These are phyloP conservation scores for Piprites chloris DNA, from an alignment of 2,113 vertebrate species.

Conservation along the genomic window DNA sequence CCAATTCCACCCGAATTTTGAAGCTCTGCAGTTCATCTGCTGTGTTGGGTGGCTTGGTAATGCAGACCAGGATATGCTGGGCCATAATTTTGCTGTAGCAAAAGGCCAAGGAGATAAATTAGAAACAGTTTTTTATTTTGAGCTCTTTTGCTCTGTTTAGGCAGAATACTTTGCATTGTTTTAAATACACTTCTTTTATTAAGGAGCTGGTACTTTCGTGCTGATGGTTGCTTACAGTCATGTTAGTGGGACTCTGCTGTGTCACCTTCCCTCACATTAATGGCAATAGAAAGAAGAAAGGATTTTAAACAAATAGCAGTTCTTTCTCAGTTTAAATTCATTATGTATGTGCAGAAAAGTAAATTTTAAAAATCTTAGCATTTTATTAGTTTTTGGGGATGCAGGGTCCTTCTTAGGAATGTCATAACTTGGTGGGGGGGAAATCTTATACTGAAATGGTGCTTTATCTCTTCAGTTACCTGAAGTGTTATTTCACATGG, in stretches of 20 bases:
- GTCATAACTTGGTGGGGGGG: rapidly evolving
- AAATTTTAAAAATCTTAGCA: background rate
- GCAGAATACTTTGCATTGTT: background rate
- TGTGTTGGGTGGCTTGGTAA: background rate
- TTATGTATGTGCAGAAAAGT: background rate
- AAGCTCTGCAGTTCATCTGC: background rate
- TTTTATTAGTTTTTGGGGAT: background rate
- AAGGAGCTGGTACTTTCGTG: background rate
- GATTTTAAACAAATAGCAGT: background rate
- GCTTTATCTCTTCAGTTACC: background rate
- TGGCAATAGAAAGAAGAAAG: background rate
- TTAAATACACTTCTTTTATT: background rate
- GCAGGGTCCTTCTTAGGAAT: background rate
- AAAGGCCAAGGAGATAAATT: background rate
- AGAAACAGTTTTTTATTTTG: background rate
- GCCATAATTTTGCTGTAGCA: background rate
- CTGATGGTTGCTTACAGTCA: background rate
- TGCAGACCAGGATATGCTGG: background rate
- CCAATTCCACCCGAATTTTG: background rate
- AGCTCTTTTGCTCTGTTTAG: background rate
- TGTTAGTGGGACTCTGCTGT: background rate
- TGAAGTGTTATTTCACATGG: background rate
- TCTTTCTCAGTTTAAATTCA: background rate
- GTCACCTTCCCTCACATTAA: background rate
- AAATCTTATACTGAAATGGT: background rate